Conservation (phyloP, 1,140 invertebrate genomes). For the Telenomus remus region DNA sequence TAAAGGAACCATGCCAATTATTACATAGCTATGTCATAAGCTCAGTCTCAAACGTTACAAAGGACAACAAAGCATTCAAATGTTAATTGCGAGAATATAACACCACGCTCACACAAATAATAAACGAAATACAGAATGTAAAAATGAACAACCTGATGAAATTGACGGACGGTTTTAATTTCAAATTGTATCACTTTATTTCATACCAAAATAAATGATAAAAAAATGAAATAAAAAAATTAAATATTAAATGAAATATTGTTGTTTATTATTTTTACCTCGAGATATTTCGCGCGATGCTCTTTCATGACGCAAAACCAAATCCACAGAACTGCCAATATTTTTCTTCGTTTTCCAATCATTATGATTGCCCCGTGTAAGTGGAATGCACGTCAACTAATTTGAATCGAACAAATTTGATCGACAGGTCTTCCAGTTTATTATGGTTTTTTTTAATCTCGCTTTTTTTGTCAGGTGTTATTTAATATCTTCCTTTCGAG, state of each 20-base stretch:
- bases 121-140: too few relatives aligned
- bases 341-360: slow-evolving; percentile 8
- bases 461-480: neutral
- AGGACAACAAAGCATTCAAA: too few relatives aligned
- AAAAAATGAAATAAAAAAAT: neutral
- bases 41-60: neutral
- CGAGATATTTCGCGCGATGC: slow-evolving; percentile 58
- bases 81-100: too few relatives aligned
- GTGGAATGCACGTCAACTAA: too few relatives aligned
- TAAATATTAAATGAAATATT: neutral
- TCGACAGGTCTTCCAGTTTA: neutral
- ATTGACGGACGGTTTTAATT: too few relatives aligned
- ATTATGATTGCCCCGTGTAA: slow-evolving; percentile 1
- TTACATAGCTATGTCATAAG: neutral
- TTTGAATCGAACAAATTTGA: neutral
- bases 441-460: too few relatives aligned
- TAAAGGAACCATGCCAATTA: neutral
- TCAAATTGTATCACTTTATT: too few relatives aligned
- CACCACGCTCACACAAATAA: too few relatives aligned
- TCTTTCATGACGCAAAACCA: slow-evolving; percentile 12
- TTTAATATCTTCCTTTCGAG: too few relatives aligned
- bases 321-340: slow-evolving; percentile 24
- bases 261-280: slow-evolving; percentile 56
- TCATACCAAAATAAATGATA: too few relatives aligned
- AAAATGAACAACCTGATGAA: too few relatives aligned